Evolutionary conservation across 2,797 vertebrate genomes (phyloP), one percentile per base, ranked within the genome.

Genomic region (Myotis daubentonii): DNA sequence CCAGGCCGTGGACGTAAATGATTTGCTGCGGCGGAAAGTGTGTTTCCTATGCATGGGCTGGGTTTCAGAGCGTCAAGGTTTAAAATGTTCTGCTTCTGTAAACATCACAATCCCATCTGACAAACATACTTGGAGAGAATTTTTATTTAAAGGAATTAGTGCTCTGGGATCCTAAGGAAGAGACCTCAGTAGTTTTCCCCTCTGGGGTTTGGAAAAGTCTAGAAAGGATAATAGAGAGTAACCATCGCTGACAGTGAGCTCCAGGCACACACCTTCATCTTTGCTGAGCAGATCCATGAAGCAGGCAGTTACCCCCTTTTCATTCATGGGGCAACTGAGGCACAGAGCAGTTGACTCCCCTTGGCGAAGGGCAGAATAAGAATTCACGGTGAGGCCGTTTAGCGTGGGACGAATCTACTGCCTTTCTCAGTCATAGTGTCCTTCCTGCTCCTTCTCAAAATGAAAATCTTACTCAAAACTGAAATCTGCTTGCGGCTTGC

Each of bases 191-290:
- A 36, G 75, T 65, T 86, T 51, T 8, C 9, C 66, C 47, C 3
- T 1, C 12, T 28, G 9, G 23, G 41, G 33, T 22, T 62, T 60
- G 25, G 57, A 57, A 68, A 51, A 81, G 36, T 70, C 65, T 12
- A 33, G 72, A 30, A 74, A 0, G 1, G 30, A 25, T 15, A 13
- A 19, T 9, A n/a, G 65, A 2, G 2, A 6, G 22, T 66, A 78
- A 78, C 2, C 5, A 0, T 1, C 28, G 68, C 22, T 7, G 41
- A 30, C 8, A n/a, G 55, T 1, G 15, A 68, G 9, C 33, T 25
- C 16, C 0, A 9, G 49, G 30, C 66, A 23, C 6, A 8, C 1
- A 23, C n/a, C 41, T 78, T 33, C 3, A 0, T 5, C 0, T 41
- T 25, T 5, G 30, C 71, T 41, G 41, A 44, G 79, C 60, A 87